Percentiles rank a stretch among this genome's conserved stretches.
Evolutionary conservation across 2,113 vertebrate species (phyloP).

Genomic region (Anser cygnoides): DNA sequence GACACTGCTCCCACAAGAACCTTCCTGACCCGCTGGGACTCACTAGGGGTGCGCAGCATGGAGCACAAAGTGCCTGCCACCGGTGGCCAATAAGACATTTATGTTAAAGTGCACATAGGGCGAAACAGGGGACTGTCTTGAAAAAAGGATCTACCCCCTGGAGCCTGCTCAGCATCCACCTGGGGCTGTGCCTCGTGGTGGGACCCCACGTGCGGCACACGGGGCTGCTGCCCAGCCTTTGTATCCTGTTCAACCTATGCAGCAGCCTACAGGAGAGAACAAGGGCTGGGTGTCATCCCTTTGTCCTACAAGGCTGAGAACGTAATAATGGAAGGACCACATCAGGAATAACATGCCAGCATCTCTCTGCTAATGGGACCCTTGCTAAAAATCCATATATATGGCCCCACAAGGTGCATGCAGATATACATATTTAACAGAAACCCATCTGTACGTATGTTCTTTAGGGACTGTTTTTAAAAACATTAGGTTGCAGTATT

Average conservation of each 20-base stretch:
- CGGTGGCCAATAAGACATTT: fast-evolving
- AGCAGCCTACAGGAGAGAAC: background rate
- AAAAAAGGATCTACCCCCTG: background rate
- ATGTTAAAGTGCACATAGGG: background rate
- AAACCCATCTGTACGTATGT: background rate
- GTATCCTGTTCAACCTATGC: background rate
- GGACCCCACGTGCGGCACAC: fast-evolving
- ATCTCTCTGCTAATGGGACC: background rate
- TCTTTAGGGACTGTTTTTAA: background rate
- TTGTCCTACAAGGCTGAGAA: background rate
- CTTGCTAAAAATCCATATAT: background rate
- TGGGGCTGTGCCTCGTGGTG: background rate
- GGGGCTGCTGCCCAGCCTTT: background rate
- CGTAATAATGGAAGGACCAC: background rate
- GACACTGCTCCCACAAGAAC: background rate
- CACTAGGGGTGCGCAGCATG: background rate
- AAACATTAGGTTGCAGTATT: constrained; percentile 38
- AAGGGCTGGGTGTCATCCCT: background rate
- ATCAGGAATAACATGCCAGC: background rate
- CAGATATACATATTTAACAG: background rate
- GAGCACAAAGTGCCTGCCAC: background rate
- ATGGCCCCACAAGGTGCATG: background rate
- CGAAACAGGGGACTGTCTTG: fast-evolving
- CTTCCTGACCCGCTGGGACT: background rate
- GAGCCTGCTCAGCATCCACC: background rate